A percentile compares a stretch with the other conserved stretches of the same genome.
These are phyloP conservation scores for Catocala sponsa DNA, from an alignment of 2,888 invertebrate species.

Conservation along the genomic window DNA sequence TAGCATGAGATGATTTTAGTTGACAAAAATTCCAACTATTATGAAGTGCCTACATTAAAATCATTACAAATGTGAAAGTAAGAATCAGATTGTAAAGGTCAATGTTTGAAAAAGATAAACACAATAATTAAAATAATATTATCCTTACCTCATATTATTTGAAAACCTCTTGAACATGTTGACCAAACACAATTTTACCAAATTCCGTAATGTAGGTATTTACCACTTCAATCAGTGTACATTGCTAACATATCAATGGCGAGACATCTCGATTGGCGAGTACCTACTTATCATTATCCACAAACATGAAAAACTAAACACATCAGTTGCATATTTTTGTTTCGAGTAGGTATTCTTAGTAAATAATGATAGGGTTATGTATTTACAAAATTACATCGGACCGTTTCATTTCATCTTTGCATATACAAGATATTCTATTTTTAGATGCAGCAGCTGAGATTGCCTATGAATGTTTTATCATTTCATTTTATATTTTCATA, in stretches of 20 bases:
- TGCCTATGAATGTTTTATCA: too few species aligned
- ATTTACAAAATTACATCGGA: constrained; percentile 2
- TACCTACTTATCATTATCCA: constrained; percentile 56
- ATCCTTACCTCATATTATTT: constrained; percentile 59
- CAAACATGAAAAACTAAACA: constrained; percentile 57
- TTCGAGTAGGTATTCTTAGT: neutral
- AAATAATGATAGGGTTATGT: constrained; percentile 1
- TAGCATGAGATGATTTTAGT: too few species aligned
- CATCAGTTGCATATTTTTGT: constrained; percentile 9
- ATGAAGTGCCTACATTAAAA: neutral
- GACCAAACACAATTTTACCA: constrained; percentile 53
- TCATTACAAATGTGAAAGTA: constrained; percentile 29
- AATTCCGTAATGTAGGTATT: constrained; percentile 32
- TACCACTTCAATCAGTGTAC: constrained; percentile 38
- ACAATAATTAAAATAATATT: constrained; percentile 52
- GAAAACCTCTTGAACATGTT: constrained; percentile 58
- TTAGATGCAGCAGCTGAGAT: too few species aligned
- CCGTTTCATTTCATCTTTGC: constrained; percentile 2
- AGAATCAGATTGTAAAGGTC: constrained; percentile 25
- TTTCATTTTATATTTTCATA: too few species aligned
- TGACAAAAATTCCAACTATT: too few species aligned
- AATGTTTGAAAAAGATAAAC: constrained; percentile 30
- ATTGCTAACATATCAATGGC: constrained; percentile 42
- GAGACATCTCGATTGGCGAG: constrained; percentile 42
- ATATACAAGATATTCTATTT: too few species aligned